These are phyloP conservation scores for Malthinus seriepunctatus DNA, from an alignment of 2,888 invertebrate genomes.

Conservation along the genomic window DNA sequence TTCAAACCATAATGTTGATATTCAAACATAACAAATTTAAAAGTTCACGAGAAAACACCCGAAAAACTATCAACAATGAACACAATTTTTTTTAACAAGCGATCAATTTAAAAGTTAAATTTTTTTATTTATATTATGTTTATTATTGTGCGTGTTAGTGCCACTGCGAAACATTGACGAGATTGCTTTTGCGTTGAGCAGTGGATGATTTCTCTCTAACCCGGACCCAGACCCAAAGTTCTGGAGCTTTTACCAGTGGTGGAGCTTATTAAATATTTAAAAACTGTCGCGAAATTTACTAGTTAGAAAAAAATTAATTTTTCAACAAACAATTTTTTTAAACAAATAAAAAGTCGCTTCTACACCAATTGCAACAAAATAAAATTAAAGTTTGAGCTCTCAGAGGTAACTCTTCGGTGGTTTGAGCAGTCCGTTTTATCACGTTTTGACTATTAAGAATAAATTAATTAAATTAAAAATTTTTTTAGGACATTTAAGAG, in stretches of 20 bases:
- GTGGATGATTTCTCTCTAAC: constrained; percentile 23
- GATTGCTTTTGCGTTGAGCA: constrained; percentile 9
- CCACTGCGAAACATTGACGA: constrained; percentile 3
- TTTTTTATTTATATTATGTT: background rate
- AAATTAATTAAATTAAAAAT: too few relatives aligned
- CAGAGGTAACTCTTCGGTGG: background rate
- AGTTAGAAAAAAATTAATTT: too few relatives aligned
- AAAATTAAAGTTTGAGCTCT: too few relatives aligned
- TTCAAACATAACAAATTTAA: background rate
- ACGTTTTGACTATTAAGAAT: background rate
- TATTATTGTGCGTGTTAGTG: constrained; percentile 2
- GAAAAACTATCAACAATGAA: too few relatives aligned
- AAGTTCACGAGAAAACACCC: too few relatives aligned
- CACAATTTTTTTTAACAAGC: too few relatives aligned
- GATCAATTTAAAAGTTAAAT: background rate
- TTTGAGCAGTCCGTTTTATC: background rate
- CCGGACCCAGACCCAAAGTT: constrained; percentile 31
- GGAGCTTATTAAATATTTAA: constrained; percentile 7
- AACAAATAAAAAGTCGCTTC: too few relatives aligned
- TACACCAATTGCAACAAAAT: too few relatives aligned
- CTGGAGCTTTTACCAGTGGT: constrained; percentile 29
- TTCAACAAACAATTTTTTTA: too few relatives aligned
- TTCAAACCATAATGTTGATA: background rate
- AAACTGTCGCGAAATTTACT: too few relatives aligned
- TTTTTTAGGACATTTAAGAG: too few relatives aligned